Conservation (phyloP, 1,140 invertebrate genomes). For the Zaprionus davidi region DNA sequence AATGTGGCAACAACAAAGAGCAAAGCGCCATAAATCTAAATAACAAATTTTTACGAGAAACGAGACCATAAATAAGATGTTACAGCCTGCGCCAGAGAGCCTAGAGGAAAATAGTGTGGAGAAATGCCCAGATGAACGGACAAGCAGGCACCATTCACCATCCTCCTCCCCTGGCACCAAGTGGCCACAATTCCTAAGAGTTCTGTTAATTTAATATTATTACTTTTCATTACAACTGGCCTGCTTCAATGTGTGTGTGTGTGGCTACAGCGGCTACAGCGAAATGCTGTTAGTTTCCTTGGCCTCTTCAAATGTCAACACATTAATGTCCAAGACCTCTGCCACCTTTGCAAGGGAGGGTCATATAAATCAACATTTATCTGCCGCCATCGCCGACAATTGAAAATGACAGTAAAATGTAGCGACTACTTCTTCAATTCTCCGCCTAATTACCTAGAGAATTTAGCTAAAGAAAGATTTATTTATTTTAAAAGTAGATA, state of each 20-base stretch:
- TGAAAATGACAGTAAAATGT: constrained; percentile 50
- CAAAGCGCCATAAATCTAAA: constrained; percentile 81
- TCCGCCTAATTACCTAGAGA: constrained; percentile 30
- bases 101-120: constrained; percentile 40
- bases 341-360: constrained; percentile 5
- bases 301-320: constrained; percentile 63
- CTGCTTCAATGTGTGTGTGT: constrained; percentile 3
- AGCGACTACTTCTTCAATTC: constrained; percentile 12
- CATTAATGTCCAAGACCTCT: constrained; percentile 60
- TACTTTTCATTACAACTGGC: constrained; percentile 76
- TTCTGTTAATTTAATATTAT: constrained; percentile 83
- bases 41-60: constrained; percentile 82
- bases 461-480: not conserved
- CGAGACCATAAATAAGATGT: constrained; percentile 82
- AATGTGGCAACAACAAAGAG: constrained; percentile 81
- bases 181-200: constrained; percentile 73
- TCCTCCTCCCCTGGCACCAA: constrained; percentile 35
- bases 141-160: constrained; percentile 15
- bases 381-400: constrained; percentile 54
- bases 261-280: constrained; percentile 31
- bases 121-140: not conserved
- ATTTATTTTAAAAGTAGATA: not conserved
- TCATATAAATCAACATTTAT: constrained; percentile 67
- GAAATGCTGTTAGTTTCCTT: constrained; percentile 52
- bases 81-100: constrained; percentile 30